A percentile compares a stretch with the other conserved stretches of the same genome.
phyloP scores from a whole-genome alignment of 2,888 invertebrate genomes.

The Xylota segnis region DNA sequence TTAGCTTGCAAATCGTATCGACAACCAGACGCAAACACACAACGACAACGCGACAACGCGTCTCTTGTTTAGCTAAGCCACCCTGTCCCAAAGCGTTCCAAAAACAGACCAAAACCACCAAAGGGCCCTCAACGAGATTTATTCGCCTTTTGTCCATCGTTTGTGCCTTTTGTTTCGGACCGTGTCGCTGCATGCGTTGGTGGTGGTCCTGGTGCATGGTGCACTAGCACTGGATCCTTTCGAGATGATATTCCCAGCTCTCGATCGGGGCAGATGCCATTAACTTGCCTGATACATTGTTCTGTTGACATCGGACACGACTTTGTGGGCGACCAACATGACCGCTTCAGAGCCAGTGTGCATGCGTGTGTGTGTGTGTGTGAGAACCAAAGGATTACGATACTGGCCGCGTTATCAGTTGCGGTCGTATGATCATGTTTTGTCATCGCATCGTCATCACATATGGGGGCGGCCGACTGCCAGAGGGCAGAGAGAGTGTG shows the following conservation, averaged over 20 bases:
- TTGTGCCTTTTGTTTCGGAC: constrained; percentile 62
- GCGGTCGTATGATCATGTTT: constrained; percentile 73
- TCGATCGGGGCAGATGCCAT: constrained; percentile 75
- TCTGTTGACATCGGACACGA: constrained; percentile 83
- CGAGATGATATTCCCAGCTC: constrained; percentile 49
- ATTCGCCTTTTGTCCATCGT: constrained; percentile 77
- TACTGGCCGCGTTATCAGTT: constrained; percentile 66
- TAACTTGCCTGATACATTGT: constrained; percentile 78
- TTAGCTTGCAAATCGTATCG: constrained; percentile 74
- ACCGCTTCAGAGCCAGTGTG: constrained; percentile 75
- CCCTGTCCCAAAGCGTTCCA: constrained; percentile 36
- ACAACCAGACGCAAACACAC: constrained; percentile 46
- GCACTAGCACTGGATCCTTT: constrained; percentile 25
- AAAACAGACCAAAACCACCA: background rate
- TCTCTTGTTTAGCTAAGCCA: constrained; percentile 49
- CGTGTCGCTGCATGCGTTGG: constrained; percentile 68
- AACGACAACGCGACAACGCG: background rate
- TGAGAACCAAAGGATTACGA: constrained; percentile 39
- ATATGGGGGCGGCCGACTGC: background rate
- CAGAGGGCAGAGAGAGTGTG: background rate
- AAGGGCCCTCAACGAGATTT: constrained; percentile 78
- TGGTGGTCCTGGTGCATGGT: constrained; percentile 64
- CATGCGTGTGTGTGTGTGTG: constrained; percentile 7
- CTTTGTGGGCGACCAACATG: constrained; percentile 85
- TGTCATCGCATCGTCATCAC: constrained; percentile 63